Percentiles rank a stretch among this genome's conserved stretches.
Conservation (phyloP, 2,113 vertebrate species). For the Sula dactylatra region DNA sequence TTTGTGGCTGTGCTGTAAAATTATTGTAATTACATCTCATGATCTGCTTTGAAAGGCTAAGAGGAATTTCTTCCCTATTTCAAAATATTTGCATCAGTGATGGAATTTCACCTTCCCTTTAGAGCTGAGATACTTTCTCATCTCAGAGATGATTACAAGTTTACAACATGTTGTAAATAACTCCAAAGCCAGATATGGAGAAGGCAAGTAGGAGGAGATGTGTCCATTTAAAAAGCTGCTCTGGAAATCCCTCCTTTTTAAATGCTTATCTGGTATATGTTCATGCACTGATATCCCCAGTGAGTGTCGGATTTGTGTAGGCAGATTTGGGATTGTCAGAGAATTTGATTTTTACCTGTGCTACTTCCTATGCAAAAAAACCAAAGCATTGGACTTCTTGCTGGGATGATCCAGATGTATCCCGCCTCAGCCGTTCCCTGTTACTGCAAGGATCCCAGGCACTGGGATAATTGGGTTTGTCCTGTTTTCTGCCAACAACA, state of each 20-base stretch:
- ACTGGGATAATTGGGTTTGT: background rate
- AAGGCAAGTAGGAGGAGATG: background rate
- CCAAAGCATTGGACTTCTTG: background rate
- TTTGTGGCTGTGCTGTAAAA: constrained; percentile 2
- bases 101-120: background rate
- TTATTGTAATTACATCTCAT: constrained; percentile 12
- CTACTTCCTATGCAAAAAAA: background rate
- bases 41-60: background rate
- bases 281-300: background rate
- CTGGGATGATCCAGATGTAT: background rate
- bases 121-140: background rate
- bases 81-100: constrained; percentile 30
- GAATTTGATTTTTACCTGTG: background rate
- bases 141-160: background rate
- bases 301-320: background rate
- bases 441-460: background rate
- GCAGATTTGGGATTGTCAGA: background rate
- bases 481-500: background rate
- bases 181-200: background rate
- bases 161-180: background rate
- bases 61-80: background rate
- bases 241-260: background rate
- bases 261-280: background rate
- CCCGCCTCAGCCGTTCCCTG: background rate
- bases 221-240: background rate